Percentiles rank a stretch among this genome's conserved stretches.
Evolutionary conservation across 2,888 invertebrate species (phyloP).

Genomic region (Tachina grossa): DNA sequence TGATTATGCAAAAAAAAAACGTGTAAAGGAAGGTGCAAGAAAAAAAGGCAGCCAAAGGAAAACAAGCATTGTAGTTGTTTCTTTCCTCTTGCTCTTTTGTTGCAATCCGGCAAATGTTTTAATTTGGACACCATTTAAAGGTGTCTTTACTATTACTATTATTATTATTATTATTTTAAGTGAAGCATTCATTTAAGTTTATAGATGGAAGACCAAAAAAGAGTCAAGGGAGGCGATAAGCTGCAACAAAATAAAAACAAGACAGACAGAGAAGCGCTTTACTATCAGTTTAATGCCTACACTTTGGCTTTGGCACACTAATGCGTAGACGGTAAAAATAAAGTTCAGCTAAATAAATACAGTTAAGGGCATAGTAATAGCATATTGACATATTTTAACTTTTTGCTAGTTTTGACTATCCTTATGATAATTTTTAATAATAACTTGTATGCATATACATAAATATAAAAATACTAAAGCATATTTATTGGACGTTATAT

Average conservation of each 20-base stretch:
- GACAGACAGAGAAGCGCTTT: slow-evolving; percentile 10
- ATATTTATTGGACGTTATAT: no score
- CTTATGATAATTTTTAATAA: no score
- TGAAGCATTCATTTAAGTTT: slow-evolving; percentile 28
- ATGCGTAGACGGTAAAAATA: background rate
- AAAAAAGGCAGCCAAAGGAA: background rate
- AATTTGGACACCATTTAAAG: slow-evolving; percentile 1
- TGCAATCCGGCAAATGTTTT: background rate
- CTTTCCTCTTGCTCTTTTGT: slow-evolving; percentile 1
- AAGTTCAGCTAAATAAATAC: background rate
- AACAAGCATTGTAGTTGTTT: background rate
- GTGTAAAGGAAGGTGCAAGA: background rate
- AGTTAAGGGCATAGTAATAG: background rate
- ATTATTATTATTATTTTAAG: slow-evolving; percentile 3
- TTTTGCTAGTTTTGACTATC: no score
- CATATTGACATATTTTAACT: no score
- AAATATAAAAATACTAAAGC: no score
- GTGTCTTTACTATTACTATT: background rate
- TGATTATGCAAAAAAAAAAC: background rate
- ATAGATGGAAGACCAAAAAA: background rate
- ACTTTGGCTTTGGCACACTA: slow-evolving; percentile 9
- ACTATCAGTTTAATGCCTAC: slow-evolving; percentile 53
- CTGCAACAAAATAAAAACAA: background rate
- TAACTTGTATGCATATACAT: no score
- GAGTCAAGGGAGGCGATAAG: background rate